Evolutionary conservation across 2,113 vertebrate genomes (phyloP).

Genomic region (Stegastes partitus): DNA sequence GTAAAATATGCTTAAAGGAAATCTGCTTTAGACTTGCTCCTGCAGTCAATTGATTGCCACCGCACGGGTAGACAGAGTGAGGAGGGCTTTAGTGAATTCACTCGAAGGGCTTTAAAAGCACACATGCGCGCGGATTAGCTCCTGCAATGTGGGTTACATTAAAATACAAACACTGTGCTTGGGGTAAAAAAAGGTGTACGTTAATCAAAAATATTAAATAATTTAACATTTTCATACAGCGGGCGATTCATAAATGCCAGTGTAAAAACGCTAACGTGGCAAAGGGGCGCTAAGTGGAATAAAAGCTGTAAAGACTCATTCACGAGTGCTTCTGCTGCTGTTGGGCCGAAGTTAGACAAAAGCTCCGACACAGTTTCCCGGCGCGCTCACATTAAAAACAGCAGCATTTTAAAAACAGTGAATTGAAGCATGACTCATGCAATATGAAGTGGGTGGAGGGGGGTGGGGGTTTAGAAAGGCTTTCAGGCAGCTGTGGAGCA

Average conservation of each 20-base stretch:
- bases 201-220: not conserved
- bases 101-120: constrained; percentile 55
- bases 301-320: not conserved
- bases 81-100: constrained; percentile 48
- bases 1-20: constrained; percentile 52
- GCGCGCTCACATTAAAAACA: not conserved
- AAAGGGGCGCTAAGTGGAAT: not conserved
- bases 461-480: not conserved
- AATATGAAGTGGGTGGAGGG: not conserved
- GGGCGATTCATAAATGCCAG: not conserved
- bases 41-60: constrained; percentile 56
- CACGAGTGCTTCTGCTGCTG: not conserved
- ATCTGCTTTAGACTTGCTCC: constrained; percentile 39
- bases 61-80: constrained; percentile 24
- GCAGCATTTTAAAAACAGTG: constrained; percentile 12
- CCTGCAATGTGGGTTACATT: constrained; percentile 7
- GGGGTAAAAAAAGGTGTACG: not conserved
- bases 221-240: not conserved
- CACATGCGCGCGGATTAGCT: constrained; percentile 32
- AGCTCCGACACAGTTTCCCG: not conserved
- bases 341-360: not conserved
- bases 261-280: not conserved
- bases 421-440: constrained; percentile 46
- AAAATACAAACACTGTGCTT: constrained; percentile 1
- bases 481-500: constrained; percentile 48